Base-by-base conservation (phyloP, 2,797 vertebrate genomes). In the Etheostoma perlongum region DNA sequence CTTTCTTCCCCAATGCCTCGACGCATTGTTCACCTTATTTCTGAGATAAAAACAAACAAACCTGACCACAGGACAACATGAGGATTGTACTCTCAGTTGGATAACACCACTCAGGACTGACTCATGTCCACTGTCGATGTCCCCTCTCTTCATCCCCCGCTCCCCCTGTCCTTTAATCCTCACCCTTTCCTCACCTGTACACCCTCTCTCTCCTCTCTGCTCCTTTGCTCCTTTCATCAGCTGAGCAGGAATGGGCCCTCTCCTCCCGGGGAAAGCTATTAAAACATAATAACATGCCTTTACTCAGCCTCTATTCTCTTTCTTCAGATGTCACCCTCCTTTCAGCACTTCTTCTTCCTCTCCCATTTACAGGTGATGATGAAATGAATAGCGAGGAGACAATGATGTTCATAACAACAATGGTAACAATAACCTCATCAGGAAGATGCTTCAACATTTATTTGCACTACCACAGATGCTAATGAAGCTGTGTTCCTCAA, bases 241-340 rank as follows among this genome's bases (percentile, higher is more conserved):
- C 33, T 6, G 53, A 74, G 46, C 54, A 86, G 68, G 87, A 85
- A 82, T 63, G 46, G 82, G 19, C 40, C 53, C 23, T 80, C 23
- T 11, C 0, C 62, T 82, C 82, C 44, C 54, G 4, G 78, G 82
- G 73, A 78, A 78, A 79, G 67, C 71, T 68, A 86, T 89, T 84
- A 81, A 89, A 90, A 84, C 61, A 81, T 74, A 79, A 84, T 84
- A 74, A 88, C 70, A 52, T 58, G 66, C 69, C 78, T 87, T 76
- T 52, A 64, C 73, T 64, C 55, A 67, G 46, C 72, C 72, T 58
- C 46, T 48, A 47, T 8, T 40, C 33, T 68, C 62, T 73, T 49
- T 55, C 53, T 60, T 70, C 55, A 61, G 52, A 57, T 14, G 54
- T 40, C 59, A 65, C 53, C 15, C 61, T 53, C 46, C 81, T 52